Base-by-base conservation (phyloP, 2,888 invertebrate genomes). In the Pollenia angustigena region DNA sequence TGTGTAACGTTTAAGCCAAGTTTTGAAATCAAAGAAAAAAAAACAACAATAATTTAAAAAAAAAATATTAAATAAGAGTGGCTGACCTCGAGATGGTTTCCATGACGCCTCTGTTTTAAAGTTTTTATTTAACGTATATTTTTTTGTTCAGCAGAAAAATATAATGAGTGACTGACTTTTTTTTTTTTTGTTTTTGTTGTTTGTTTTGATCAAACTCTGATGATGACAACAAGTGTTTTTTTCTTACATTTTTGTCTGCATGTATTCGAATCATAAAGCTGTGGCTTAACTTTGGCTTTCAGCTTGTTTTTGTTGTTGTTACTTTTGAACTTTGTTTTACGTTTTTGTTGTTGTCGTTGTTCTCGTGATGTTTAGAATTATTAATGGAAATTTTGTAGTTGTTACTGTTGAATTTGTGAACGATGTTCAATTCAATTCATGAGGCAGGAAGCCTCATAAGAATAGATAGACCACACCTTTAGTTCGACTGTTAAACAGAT, bases 21-120 rank as follows among this genome's bases (percentile, higher is more conserved):
- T 82, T 82, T 82, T 76, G 69, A 44, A 82, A 60, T 52, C 11
- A 60, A 62, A 52, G 3, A 11, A 14, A 76, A 44, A 18, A 23
- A 14, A 60, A 58, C n/a, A 50, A 52, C 46, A 68, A 68, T 16
- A 60, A 46, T 6, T 16, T 48, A 68, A 82, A 88, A 44, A 2
- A 32, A 71, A 58, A 62, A 23, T 14, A 50, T 11, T 60, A 66
- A 75, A 12, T 14, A 81, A 84, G 68, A 89, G 89, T 88, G 81
- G 89, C 87, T 88, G 89, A 89, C 89, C 89, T 89, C 89, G 89
- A 89, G 89, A 88, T 89, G 88, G 87, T 89, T 88, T 89, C 85
- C 88, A 87, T 87, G 76, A 86, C 87, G 88, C 88, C 87, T 87
- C 87, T 81, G 84, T 84, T 84, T 84, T 81, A 62, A 76, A 76